phyloP scores from a whole-genome alignment of 2,113 vertebrate species.

The Prolemur simus region DNA sequence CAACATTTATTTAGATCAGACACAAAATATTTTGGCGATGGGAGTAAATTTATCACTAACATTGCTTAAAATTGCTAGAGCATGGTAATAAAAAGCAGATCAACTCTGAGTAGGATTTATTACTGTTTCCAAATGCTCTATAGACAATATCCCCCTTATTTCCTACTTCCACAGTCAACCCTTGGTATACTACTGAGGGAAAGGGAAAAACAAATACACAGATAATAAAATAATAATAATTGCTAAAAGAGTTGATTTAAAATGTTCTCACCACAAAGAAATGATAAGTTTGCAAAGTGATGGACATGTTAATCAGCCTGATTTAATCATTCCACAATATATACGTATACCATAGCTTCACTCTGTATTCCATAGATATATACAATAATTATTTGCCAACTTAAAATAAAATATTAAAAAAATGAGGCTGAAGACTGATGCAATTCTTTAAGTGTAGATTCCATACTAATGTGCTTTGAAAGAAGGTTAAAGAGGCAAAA shows the following conservation, averaged over 20 bases:
- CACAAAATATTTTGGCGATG: background rate
- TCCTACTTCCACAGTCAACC: background rate
- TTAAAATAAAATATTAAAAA: background rate
- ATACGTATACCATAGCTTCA: background rate
- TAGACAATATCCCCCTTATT: background rate
- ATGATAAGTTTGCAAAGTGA: background rate
- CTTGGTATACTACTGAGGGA: background rate
- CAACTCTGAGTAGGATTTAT: background rate
- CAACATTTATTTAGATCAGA: background rate
- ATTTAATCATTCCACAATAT: background rate
- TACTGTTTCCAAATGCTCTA: conserved; percentile 1
- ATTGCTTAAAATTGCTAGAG: background rate
- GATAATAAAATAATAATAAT: background rate
- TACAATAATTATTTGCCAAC: background rate
- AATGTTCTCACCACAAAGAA: background rate
- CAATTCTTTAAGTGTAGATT: background rate
- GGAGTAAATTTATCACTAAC: background rate
- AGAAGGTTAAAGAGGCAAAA: background rate
- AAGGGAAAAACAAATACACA: background rate
- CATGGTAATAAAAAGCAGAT: conserved; percentile 8
- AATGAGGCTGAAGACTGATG: background rate
- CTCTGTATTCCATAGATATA: background rate
- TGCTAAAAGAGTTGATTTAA: background rate
- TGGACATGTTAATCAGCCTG: background rate
- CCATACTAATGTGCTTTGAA: background rate